These are phyloP conservation scores for Agapornis roseicollis DNA, from an alignment of 2,113 vertebrate species.

Conservation along the genomic window DNA sequence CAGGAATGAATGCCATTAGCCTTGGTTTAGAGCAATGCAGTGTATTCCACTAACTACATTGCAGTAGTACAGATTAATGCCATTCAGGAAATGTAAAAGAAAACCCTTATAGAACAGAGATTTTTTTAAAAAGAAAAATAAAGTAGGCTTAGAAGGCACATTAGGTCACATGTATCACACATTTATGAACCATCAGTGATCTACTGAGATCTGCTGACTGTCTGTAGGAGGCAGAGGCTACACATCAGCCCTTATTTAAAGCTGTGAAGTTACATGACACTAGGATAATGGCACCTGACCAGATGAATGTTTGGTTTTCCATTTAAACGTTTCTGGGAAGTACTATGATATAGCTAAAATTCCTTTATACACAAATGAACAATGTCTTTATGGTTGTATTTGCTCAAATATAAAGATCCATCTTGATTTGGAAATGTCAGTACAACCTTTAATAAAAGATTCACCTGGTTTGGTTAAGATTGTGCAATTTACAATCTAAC, in stretches of 20 bases:
- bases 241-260: background rate
- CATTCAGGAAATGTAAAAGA: background rate
- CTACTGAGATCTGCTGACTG: background rate
- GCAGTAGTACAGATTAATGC: background rate
- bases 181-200: background rate
- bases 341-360: background rate
- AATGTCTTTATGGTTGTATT: background rate
- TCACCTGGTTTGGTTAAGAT: background rate
- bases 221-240: background rate
- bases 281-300: background rate
- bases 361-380: background rate
- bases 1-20: background rate
- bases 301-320: background rate
- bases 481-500: background rate
- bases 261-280: background rate
- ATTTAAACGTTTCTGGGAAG: background rate
- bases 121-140: background rate
- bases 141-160: background rate
- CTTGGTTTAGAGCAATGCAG: background rate
- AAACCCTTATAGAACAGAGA: background rate
- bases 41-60: background rate
- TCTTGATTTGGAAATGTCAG: background rate
- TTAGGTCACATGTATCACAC: background rate
- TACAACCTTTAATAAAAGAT: background rate
- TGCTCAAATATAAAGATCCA: background rate